Base-by-base conservation (phyloP, 2,797 vertebrate genomes). In the Cynodonichthys magdalenae region DNA sequence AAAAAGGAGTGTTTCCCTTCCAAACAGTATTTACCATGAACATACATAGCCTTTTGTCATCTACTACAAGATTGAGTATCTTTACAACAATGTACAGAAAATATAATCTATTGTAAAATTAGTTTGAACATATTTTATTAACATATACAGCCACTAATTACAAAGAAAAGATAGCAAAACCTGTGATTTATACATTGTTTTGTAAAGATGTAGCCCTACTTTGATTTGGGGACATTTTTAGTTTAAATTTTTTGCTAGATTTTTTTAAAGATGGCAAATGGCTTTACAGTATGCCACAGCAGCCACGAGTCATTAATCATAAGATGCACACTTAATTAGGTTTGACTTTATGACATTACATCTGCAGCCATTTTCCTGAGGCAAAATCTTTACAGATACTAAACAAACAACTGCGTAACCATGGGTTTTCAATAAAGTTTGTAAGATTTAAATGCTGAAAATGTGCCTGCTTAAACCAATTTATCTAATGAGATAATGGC, bases 1-100 rank as follows among this genome's bases (percentile, higher is more conserved):
- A 69, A 54, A 56, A 59, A 82, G 31, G 57, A 54, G 41, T 31
- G 29, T 74, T 72, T 59, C 60, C 57, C 67, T 67, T 71, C 59
- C 45, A 63, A 63, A 55, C 39, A 3, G 63, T 75, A 76, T 87
- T 87, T 82, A 73, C 59, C 47, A 61, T 64, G 55, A 80, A 63
- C 50, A 72, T 71, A 65, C 56, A 79, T 31, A 64, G 80, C 51
- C 71, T 18, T 50, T 59, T 59, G 78, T 70, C 53, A 42, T 75
- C 41, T 52, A 34, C 54, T 47, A 49, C 47, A 59, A 41, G 44
- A 53, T 15, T 57, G 53, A 50, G 47, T 45, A 52, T 45, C 36
- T 36, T 46, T 50, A 44, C 31, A 24, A 29, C 56, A 5, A 58
- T 69, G 34, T 58, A 64, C 59, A 72, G 24, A 66, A 72, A 73